Base-by-base conservation (phyloP, 2,888 invertebrate species). In the Archaeoteleia sp. region DNA sequence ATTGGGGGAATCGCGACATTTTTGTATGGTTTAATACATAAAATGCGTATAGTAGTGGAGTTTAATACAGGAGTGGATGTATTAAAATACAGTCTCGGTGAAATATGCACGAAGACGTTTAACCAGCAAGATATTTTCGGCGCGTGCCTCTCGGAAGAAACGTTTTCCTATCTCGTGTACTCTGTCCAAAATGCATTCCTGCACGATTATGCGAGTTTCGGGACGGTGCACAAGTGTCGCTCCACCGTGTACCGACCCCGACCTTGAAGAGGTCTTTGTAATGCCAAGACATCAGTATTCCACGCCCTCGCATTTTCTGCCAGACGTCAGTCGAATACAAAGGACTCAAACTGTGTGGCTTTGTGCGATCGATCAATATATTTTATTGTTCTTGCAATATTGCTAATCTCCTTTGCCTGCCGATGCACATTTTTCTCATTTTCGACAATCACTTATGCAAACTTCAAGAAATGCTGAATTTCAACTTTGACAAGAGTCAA, bases 181-280 rank as follows among this genome's bases (percentile, higher is more conserved):
- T 9, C 13, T 15, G 9, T 23, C 14, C 7, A n/a, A 42, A 42
- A 40, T 53, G 37, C 46, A 32, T 48, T 66, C 42, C 30, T 48
- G 46, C 14, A 32, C 32, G 49, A 72, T 73, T 69, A 70, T 54
- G 68, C 55, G 68, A 72, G 58, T 72, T 73, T 74, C 46, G 54
- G 72, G 65, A 34, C 57, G 68, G 63, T 61, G 72, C 72, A 67
- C 66, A 67, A 72, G 55, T 74, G 66, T 72, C 58, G 53, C 46
- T 66, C 37, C 39, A 29, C 40, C 63, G 75, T 73, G 71, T 74
- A 70, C 72, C 74, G 76, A 76, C 79, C 76, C 76, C 81, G 82
- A 73, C 84, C 84, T 84, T 83, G 84, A 76, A 79, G 80, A 82
- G 83, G 83, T 84, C 83, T 83, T 83, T 82, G 82, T 83, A 79